Evolutionary conservation across 2,113 vertebrate species (phyloP).

Genomic region (Phyllostomus discolor): DNA sequence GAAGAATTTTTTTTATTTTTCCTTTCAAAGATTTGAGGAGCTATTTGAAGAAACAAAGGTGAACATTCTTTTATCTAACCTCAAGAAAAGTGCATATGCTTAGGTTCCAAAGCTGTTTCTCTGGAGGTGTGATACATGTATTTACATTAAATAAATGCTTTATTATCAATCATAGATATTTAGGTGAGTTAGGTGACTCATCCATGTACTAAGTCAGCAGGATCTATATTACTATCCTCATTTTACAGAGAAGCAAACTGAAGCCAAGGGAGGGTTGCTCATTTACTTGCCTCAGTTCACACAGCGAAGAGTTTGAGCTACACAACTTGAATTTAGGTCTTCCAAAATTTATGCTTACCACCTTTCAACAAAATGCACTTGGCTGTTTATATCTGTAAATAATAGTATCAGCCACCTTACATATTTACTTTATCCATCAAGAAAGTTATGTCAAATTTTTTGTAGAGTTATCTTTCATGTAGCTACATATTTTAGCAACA

Average conservation of each 20-base stretch:
- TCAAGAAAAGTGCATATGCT: neutral
- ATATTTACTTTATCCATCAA: neutral
- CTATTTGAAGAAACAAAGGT: neutral
- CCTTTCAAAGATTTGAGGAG: neutral
- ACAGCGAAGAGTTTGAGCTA: neutral
- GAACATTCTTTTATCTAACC: neutral
- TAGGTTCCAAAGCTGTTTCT: neutral
- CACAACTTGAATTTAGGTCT: neutral
- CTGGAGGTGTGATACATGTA: neutral
- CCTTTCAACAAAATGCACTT: neutral
- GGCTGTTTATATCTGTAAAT: neutral
- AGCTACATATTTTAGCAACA: neutral
- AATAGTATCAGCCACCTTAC: neutral
- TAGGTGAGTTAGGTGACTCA: neutral
- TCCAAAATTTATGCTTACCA: neutral
- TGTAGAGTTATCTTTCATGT: neutral
- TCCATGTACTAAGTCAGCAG: neutral
- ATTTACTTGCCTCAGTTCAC: neutral
- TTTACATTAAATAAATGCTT: neutral
- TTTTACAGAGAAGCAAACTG: neutral
- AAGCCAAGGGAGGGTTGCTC: neutral
- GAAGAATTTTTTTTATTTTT: too few species aligned
- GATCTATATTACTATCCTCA: neutral
- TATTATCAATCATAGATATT: neutral
- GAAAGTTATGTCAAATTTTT: neutral